A percentile compares a stretch with the other conserved stretches of the same genome.
Evolutionary conservation across 2,888 invertebrate genomes (phyloP).

Genomic region (Ganaspis brasiliensis): DNA sequence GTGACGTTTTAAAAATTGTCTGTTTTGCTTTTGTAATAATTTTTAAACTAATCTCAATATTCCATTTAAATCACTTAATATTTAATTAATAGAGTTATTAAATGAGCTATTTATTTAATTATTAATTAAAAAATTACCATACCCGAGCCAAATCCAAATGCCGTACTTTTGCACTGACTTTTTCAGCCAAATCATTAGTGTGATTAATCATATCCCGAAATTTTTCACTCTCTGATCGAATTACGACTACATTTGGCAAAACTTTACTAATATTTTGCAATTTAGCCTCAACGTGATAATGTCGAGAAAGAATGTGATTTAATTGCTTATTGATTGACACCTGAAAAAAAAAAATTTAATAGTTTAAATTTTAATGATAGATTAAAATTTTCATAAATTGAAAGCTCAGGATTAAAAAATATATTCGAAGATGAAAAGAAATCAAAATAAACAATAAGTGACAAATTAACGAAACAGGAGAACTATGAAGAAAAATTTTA

Average conservation of each 20-base stretch:
- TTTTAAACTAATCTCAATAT: too few species aligned
- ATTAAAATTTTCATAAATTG: too few species aligned
- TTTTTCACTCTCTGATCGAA: constrained; percentile 90
- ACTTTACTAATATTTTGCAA: constrained; percentile 91
- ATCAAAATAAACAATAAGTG: too few species aligned
- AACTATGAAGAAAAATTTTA: too few species aligned
- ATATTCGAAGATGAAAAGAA: too few species aligned
- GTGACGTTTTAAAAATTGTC: too few species aligned
- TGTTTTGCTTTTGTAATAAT: too few species aligned
- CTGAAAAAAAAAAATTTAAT: constrained; percentile 81
- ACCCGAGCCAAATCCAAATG: constrained; percentile 96
- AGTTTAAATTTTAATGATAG: constrained; percentile 17
- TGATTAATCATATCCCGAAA: constrained; percentile 92
- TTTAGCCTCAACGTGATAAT: constrained; percentile 90
- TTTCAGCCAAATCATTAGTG: constrained; percentile 94
- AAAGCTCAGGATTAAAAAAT: too few species aligned
- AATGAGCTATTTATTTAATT: background rate
- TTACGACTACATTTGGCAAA: constrained; percentile 89
- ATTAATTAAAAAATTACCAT: constrained; percentile 70
- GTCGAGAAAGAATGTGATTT: constrained; percentile 87
- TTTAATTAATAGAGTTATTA: too few species aligned
- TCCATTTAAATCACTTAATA: too few species aligned
- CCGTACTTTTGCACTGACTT: constrained; percentile 97
- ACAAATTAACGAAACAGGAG: too few species aligned
- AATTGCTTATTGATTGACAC: constrained; percentile 87